Evolutionary conservation across 2,113 vertebrate genomes (phyloP), one percentile per base, ranked within the genome.

Genomic region (Chloropsis cyanopogon): DNA sequence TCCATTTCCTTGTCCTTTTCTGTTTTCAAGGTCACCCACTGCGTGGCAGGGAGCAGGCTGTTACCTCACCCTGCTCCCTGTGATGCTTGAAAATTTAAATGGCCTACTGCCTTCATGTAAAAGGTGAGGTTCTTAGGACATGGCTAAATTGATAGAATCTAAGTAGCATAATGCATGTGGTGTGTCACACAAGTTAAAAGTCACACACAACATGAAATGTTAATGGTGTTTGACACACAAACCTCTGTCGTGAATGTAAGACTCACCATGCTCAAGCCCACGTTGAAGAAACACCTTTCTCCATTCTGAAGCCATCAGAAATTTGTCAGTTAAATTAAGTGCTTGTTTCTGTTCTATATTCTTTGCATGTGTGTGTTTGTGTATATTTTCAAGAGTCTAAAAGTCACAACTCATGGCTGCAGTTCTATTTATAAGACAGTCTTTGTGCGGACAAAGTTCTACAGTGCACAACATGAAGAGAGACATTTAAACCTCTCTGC

Each of bases 121-220:
- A 78, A 91, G 86, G 75, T 94, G 95, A 95, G n/a, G 69, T 71
- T 93, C 76, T 95, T 96, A 96, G 90, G 41, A 92, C 42, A 5
- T 7, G 11, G 44, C 44, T 84, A 92, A 96, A 91, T 69, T 86
- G 61, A 47, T 69, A 88, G 79, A 82, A 97, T 84, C 82, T 71
- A 52, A 37, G 42, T 20, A 72, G 63, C 68, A 39, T 57, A 80
- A 41, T 18, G 70, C 78, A 50, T 47, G 63, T 61, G 39, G 57
- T 86, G 77, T 82, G 79, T 87, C 86, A 71, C 70, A 93, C 41
- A n/a, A 66, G 77, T 90, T 96, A 70, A 83, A 95, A 96, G 92
- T 93, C 69, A 54, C 65, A 69, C 25, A 50, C 29, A 25, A 57
- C 31, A 46, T 35, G 70, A 78, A 76, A 95, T 69, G 39, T 81